A percentile compares a stretch with the other conserved stretches of the same genome.
Evolutionary conservation across 2,113 vertebrate species (phyloP).

Genomic region (Cinclus mexicanus): DNA sequence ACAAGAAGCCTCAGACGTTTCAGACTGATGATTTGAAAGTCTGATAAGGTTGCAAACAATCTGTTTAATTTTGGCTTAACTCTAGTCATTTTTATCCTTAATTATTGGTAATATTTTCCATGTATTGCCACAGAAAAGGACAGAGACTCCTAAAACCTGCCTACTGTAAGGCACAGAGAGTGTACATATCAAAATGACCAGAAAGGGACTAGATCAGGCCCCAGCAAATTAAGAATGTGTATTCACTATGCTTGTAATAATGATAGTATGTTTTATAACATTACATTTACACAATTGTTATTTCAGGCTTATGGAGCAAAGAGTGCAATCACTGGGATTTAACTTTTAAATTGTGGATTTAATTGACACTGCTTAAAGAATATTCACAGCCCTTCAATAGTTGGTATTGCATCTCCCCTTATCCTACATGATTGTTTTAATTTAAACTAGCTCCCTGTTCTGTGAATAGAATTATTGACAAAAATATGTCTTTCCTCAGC

Average conservation of each 20-base stretch:
- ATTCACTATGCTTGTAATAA: not conserved
- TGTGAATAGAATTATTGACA: not conserved
- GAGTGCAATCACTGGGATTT: not conserved
- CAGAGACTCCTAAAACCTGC: not conserved
- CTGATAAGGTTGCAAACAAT: not conserved
- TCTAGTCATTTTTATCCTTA: not conserved
- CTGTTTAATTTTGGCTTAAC: not conserved
- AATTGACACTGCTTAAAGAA: conserved; percentile 10
- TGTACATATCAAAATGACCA: not conserved
- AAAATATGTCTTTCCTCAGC: conserved; percentile 16
- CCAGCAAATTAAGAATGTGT: not conserved
- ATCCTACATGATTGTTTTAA: not conserved
- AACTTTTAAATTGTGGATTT: conserved; percentile 25
- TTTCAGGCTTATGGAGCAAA: conserved; percentile 21
- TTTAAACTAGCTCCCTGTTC: conserved; percentile 2
- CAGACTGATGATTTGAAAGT: not conserved
- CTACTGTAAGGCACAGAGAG: not conserved
- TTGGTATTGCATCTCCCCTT: not conserved
- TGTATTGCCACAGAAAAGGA: not conserved
- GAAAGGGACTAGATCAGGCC: not conserved
- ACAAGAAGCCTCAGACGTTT: not conserved
- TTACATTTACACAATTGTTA: not conserved
- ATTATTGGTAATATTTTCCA: not conserved
- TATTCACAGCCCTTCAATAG: conserved; percentile 13
- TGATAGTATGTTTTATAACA: not conserved